These are phyloP conservation scores for Protonemura montana DNA, from an alignment of 2,888 invertebrate species.

Conservation along the genomic window DNA sequence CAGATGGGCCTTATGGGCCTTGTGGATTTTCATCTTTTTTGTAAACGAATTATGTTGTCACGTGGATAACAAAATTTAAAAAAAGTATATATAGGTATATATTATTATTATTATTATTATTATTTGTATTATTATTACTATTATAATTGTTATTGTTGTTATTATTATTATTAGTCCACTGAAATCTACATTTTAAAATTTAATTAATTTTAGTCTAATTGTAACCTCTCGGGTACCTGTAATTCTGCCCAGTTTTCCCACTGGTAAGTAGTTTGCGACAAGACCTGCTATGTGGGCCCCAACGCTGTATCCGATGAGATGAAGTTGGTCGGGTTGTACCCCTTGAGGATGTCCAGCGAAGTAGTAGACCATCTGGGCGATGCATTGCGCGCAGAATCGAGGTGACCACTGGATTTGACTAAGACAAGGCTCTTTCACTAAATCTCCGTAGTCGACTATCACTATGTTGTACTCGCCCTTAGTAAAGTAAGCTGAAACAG, in stretches of 20 bases:
- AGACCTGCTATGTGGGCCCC: slow-evolving; percentile 87
- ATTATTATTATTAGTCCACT: no score
- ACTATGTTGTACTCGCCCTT: slow-evolving; percentile 84
- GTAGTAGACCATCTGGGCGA: slow-evolving; percentile 82
- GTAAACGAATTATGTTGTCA: no score
- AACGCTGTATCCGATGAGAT: slow-evolving; percentile 86
- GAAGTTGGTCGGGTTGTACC: slow-evolving; percentile 75
- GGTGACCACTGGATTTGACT: slow-evolving; percentile 70
- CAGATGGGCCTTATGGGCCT: no score
- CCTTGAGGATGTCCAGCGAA: slow-evolving; percentile 80
- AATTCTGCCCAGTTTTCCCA: slow-evolving; percentile 83
- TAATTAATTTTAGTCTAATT: no score
- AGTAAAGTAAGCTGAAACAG: slow-evolving; percentile 72
- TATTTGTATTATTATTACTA: no score
- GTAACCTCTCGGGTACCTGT: slow-evolving; percentile 72
- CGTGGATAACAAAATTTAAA: no score
- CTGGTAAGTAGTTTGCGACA: slow-evolving; percentile 76
- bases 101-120: no score
- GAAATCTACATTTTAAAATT: no score
- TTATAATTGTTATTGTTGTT: no score
- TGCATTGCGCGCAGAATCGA: slow-evolving; percentile 70
- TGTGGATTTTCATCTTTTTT: no score
- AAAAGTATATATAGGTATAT: no score
- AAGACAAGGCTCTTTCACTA: slow-evolving; percentile 84
- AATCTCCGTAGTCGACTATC: slow-evolving; percentile 82